Percentiles rank a stretch among this genome's conserved stretches.
Evolutionary conservation across 2,113 vertebrate species (phyloP).

Genomic region (Notothenia rossii): DNA sequence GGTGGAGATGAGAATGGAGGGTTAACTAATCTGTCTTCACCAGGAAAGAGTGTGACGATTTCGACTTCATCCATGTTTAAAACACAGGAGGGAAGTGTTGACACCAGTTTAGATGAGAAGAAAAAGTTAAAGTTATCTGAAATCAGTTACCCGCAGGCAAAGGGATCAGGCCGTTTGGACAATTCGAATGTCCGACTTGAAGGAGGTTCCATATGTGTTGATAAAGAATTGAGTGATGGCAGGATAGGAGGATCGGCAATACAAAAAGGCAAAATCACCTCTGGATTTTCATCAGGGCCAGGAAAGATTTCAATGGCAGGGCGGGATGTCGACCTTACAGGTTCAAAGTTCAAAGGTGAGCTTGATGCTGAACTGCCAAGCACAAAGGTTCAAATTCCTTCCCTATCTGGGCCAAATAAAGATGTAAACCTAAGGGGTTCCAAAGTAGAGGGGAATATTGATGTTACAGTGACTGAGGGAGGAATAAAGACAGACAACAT

Average conservation of each 20-base stretch:
- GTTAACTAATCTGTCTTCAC: constrained; percentile 52
- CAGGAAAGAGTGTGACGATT: constrained; percentile 55
- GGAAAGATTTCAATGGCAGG: constrained; percentile 77
- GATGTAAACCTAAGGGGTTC: constrained; percentile 79
- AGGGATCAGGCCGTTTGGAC: constrained; percentile 39
- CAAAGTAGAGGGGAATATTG: constrained; percentile 34
- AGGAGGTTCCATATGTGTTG: constrained; percentile 30
- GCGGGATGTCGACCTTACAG: constrained; percentile 63
- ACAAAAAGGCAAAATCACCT: constrained; percentile 33
- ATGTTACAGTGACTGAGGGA: constrained; percentile 32
- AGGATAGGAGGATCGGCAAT: constrained; percentile 46
- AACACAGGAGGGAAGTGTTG: constrained; percentile 41
- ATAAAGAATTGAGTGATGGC: constrained; percentile 39
- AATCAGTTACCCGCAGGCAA: constrained; percentile 55
- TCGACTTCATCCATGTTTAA: constrained; percentile 46
- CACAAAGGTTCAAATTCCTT: constrained; percentile 20
- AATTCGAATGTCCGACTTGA: constrained; percentile 30
- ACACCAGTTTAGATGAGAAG: constrained; percentile 40
- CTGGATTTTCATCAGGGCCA: constrained; percentile 40
- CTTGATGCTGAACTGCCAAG: constrained; percentile 44
- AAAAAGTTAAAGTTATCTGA: constrained; percentile 55
- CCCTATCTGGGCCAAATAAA: background rate
- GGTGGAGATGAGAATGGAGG: constrained; percentile 51
- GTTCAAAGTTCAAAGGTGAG: constrained; percentile 50
- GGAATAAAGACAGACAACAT: constrained; percentile 27